Conservation (phyloP, 2,888 invertebrate species). For the Trichopria drosophilae region DNA sequence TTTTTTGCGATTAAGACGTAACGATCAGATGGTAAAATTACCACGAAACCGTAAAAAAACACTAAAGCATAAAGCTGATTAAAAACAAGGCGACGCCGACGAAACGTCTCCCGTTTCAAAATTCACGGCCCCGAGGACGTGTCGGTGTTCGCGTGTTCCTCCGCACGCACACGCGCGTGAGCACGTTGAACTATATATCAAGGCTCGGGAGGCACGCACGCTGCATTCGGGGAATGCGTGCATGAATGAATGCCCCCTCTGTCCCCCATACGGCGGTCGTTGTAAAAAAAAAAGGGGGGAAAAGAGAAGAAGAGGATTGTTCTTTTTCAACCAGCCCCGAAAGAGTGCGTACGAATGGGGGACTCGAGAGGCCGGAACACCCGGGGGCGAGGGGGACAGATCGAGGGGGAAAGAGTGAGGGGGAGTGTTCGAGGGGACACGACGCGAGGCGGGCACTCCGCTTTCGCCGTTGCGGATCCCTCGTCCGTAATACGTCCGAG, state of each 20-base stretch:
- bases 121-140: no score
- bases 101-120: no score
- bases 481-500: slow-evolving; percentile 43
- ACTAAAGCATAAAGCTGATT: no score
- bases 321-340: slow-evolving; percentile 39
- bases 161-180: slow-evolving; percentile 19
- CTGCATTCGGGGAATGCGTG: slow-evolving; percentile 50
- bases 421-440: slow-evolving; percentile 7
- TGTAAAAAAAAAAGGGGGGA: slow-evolving; percentile 21
- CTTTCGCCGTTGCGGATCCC: not conserved
- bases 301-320: slow-evolving; percentile 39
- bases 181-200: no score
- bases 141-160: no score
- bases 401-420: slow-evolving; percentile 3
- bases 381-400: slow-evolving; percentile 6
- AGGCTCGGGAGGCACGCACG: slow-evolving; percentile 23
- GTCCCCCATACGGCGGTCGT: slow-evolving; percentile 32
- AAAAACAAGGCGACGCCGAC: no score
- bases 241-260: slow-evolving; percentile 54
- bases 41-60: no score
- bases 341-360: slow-evolving; percentile 22
- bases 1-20: no score
- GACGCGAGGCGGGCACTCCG: slow-evolving; percentile 16
- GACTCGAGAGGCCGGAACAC: slow-evolving; percentile 26
- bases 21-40: no score